Evolutionary conservation across 2,888 invertebrate genomes (phyloP).

Genomic region (Leptarthrus brevirostris): DNA sequence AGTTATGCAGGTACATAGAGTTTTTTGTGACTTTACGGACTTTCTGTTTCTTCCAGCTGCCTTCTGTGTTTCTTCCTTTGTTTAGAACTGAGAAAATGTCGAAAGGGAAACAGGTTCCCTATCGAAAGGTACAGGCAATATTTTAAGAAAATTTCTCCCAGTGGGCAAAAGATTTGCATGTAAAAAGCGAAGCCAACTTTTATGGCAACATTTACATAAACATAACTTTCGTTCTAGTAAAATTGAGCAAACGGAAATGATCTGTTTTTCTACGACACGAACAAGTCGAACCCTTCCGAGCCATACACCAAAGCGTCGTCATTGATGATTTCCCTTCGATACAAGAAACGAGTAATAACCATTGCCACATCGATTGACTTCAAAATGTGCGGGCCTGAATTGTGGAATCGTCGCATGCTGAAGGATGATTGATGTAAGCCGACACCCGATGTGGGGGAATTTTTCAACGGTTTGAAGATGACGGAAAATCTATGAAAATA

Average conservation of each 20-base stretch:
- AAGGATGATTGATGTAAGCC: conserved; percentile 25
- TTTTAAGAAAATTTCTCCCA: conserved; percentile 41
- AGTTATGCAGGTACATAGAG: neutral
- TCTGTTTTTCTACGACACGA: conserved; percentile 22
- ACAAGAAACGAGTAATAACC: conserved; percentile 16
- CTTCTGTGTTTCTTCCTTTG: conserved; percentile 14
- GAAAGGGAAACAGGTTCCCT: conserved; percentile 1
- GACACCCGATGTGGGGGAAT: neutral
- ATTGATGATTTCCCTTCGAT: conserved; percentile 11
- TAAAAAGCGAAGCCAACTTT: conserved; percentile 50
- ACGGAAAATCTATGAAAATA: conserved; percentile 19
- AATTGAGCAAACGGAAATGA: conserved; percentile 25
- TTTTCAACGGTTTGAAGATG: neutral
- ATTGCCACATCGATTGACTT: conserved; percentile 20
- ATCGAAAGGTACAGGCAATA: conserved; percentile 11
- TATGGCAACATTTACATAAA: conserved; percentile 50
- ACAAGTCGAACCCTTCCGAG: neutral
- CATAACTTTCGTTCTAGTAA: conserved; percentile 39
- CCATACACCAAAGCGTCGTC: neutral
- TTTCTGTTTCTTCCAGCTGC: neutral
- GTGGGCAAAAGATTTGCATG: conserved; percentile 49
- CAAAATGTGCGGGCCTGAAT: neutral
- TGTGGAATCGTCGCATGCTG: neutral
- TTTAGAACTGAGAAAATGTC: neutral
- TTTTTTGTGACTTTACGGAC: conserved; percentile 20